Evolutionary conservation across 1,140 invertebrate species (phyloP).

Genomic region (Lordiphosa mommai): DNA sequence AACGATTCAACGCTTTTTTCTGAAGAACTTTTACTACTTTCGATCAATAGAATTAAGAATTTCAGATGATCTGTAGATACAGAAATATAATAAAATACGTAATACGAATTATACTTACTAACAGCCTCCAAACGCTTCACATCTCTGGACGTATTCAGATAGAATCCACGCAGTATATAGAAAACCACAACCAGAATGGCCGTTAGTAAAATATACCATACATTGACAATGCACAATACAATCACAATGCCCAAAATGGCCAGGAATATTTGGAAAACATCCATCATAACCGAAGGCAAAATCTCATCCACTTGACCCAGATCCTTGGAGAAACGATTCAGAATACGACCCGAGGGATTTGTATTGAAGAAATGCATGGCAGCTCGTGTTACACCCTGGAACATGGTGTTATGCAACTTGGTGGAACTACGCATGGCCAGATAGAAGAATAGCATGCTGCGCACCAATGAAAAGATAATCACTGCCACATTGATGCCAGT

Average conservation of each 20-base stretch:
- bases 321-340: conserved; percentile 92
- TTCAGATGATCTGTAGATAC: too few relatives aligned
- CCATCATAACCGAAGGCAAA: conserved; percentile 87
- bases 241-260: conserved; percentile 87
- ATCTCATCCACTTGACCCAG: conserved; percentile 92
- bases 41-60: too few relatives aligned
- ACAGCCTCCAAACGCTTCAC: conserved; percentile 93
- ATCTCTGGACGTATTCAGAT: conserved; percentile 90
- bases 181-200: conserved; percentile 86
- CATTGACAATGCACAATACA: conserved; percentile 87
- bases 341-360: conserved; percentile 87
- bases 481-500: conserved; percentile 83
- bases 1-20: too few relatives aligned
- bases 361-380: conserved; percentile 92
- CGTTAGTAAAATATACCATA: conserved; percentile 87
- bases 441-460: conserved; percentile 84
- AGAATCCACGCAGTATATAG: conserved; percentile 87
- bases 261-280: conserved; percentile 87
- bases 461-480: conserved; percentile 82
- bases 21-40: too few relatives aligned
- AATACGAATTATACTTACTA: conserved; percentile 88
- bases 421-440: conserved; percentile 87
- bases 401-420: conserved; percentile 89
- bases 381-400: conserved; percentile 85
- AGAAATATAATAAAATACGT: too few relatives aligned